phyloP scores from a whole-genome alignment of 2,888 invertebrate genomes.

The Capitulum mitella region DNA sequence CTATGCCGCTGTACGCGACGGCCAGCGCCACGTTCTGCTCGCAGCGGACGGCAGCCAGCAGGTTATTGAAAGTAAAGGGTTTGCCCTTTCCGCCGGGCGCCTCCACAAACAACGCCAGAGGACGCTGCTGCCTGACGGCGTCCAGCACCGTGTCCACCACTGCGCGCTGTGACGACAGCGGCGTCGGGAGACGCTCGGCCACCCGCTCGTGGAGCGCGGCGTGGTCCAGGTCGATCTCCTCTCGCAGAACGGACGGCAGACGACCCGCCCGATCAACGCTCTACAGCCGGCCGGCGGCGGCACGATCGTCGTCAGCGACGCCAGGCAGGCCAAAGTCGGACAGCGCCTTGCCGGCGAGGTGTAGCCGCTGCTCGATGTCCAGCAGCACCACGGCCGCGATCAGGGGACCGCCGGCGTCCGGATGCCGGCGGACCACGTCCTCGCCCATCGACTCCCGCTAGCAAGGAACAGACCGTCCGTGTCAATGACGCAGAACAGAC shows the following conservation, averaged over 20 bases:
- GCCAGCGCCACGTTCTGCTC: no score
- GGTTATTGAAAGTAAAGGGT: constrained; percentile 44
- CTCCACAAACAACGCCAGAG: constrained; percentile 41
- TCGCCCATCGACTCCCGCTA: no score
- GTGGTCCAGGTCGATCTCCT: neutral
- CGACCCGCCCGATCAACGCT: neutral
- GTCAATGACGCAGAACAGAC: neutral
- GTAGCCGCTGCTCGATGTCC: neutral
- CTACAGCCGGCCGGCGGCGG: no score
- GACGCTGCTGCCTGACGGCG: no score
- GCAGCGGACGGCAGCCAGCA: no score
- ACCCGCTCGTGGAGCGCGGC: no score
- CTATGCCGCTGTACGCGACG: constrained; percentile 41
- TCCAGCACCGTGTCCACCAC: constrained; percentile 5
- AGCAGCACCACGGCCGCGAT: no score
- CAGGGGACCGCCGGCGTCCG: neutral
- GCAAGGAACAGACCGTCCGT: neutral
- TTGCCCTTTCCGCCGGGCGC: constrained; percentile 46
- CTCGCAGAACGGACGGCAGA: neutral
- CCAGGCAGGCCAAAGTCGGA: no score
- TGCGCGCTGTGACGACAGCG: neutral
- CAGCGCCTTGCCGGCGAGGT: neutral
- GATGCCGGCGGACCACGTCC: neutral
- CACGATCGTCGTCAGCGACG: neutral
- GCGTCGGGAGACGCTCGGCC: neutral